phyloP scores from a whole-genome alignment of 2,888 invertebrate genomes.

The Polyploca ridens region DNA sequence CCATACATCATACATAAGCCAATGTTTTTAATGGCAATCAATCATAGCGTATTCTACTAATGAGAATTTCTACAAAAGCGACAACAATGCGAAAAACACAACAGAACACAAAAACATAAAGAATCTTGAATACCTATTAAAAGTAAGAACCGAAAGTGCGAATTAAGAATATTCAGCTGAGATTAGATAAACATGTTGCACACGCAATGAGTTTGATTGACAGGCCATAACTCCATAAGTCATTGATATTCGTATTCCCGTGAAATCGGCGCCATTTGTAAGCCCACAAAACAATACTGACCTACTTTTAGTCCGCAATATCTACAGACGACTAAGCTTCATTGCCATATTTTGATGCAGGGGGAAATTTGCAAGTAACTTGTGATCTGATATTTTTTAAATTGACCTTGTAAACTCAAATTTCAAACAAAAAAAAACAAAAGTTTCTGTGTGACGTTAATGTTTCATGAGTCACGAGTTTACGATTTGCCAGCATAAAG shows the following conservation, averaged over 20 bases:
- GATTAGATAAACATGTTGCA: conserved; percentile 32
- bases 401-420: neutral
- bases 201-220: conserved; percentile 41
- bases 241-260: conserved; percentile 50
- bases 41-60: conserved; percentile 9
- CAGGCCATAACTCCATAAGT: conserved; percentile 38
- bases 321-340: conserved; percentile 43
- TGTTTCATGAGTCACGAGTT: conserved; percentile 1
- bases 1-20: neutral
- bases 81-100: conserved; percentile 13
- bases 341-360: conserved; percentile 24
- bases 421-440: too few relatives aligned
- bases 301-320: conserved; percentile 66
- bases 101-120: too few relatives aligned
- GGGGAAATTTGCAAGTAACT: conserved; percentile 1
- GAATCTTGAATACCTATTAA: conserved; percentile 14
- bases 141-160: neutral
- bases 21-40: neutral
- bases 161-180: conserved; percentile 34
- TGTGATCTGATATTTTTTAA: neutral
- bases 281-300: conserved; percentile 61
- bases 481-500: neutral
- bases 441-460: neutral
- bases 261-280: conserved; percentile 59
- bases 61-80: conserved; percentile 10